Conservation (phyloP, 1,140 invertebrate species). For the Linepithema humile region DNA sequence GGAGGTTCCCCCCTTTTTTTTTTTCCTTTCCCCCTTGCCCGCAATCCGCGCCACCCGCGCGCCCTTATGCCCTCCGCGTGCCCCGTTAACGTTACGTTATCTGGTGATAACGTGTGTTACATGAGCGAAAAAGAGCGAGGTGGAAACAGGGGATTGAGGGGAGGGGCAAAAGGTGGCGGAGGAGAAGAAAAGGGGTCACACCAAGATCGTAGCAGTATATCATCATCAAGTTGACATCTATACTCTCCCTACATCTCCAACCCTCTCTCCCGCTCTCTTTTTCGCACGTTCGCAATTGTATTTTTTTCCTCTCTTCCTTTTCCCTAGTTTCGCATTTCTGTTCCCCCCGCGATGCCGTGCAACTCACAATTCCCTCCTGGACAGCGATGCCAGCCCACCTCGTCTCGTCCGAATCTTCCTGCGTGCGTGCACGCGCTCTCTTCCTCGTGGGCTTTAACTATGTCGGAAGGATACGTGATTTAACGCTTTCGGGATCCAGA, state of each 20-base stretch:
- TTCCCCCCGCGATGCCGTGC: constrained; percentile 41
- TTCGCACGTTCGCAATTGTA: background rate
- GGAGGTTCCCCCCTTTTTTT: constrained; percentile 74
- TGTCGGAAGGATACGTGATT: background rate
- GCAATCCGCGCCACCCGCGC: constrained; percentile 57
- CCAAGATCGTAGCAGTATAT: constrained; percentile 79
- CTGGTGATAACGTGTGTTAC: background rate
- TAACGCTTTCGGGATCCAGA: background rate
- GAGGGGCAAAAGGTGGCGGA: constrained; percentile 16
- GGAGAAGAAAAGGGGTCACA: constrained; percentile 69
- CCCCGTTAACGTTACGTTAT: constrained; percentile 1
- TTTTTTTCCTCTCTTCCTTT: constrained; percentile 5
- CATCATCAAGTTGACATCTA: constrained; percentile 82
- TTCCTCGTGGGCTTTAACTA: background rate
- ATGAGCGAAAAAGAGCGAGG: constrained; percentile 11
- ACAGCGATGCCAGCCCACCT: background rate
- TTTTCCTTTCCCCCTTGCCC: constrained; percentile 67
- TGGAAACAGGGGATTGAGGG: constrained; percentile 14
- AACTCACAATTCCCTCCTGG: constrained; percentile 56
- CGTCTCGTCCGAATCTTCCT: background rate
- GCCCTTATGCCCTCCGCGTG: constrained; percentile 36
- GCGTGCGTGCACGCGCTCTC: background rate
- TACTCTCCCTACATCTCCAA: constrained; percentile 51
- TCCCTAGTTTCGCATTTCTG: background rate
- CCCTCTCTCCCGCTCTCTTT: background rate